Evolutionary conservation across 2,797 vertebrate genomes (phyloP), one percentile per base, ranked within the genome.

Genomic region (Delichon dasypus): DNA sequence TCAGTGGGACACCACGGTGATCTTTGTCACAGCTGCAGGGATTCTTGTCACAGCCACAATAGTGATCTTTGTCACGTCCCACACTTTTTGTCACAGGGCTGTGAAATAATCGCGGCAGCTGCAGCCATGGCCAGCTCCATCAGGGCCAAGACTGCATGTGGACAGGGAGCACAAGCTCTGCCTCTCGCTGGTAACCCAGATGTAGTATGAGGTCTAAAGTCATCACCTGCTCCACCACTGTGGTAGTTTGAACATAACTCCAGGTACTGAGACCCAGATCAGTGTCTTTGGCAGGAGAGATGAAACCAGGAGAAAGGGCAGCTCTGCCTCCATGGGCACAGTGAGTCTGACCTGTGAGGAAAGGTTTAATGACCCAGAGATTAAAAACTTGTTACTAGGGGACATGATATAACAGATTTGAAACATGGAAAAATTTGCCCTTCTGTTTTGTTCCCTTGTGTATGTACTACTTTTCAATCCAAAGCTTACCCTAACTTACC

Each of bases 41-140:
- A 71, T 80, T 45, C 45, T 53, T 64, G 29, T 78, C 34, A 40
- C 27, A 54, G 38, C 20, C 38, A 30, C 70, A 45, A 2, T 2
- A 42, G 34, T 2, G 5, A 48, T 78, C 27, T 16, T 72, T 60
- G 53, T 75, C 75, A 32, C 25, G 51, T 62, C 25, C 44, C 74
- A 44, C 0, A 0, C 61, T 53, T 61, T 57, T 61, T 89, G 34
- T 68, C 48, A 53, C 48, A 5, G 44, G 6, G 29, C 47, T 68
- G 66, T 4, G 8, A 57, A 72, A 53, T 50, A 45, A 47, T 25
- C 0, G 0, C 0, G 0, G 68, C 55, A 50, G 42, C n/a, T n/a
- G n/a, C n/a, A n/a, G 45, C 53, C 9, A 22, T 4, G 3, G 66
- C 70, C 61, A 29, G 57, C 48, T 88, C 73, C 42, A 5, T 17